These are phyloP conservation scores for Sceliomorpha sp. DNA, from an alignment of 2,888 invertebrate species.

Conservation along the genomic window DNA sequence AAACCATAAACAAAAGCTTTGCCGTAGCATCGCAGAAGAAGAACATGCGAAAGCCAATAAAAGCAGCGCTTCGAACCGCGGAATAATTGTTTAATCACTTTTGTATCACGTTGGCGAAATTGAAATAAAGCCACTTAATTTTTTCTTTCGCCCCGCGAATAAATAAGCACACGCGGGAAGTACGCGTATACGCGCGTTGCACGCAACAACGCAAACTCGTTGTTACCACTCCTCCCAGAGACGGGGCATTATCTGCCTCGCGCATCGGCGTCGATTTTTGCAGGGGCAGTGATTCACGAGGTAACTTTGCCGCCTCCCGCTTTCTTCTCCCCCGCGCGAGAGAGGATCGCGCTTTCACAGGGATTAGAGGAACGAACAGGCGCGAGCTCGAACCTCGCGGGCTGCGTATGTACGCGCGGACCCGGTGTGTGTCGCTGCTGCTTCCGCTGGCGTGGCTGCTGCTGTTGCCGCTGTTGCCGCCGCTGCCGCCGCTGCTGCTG, in stretches of 20 bases:
- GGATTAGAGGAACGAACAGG: constrained; percentile 33
- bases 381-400: constrained; percentile 26
- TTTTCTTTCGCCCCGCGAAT: constrained; percentile 30
- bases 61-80: too few species aligned
- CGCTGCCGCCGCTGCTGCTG: constrained; percentile 24
- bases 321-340: constrained; percentile 26
- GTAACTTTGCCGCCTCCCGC: constrained; percentile 47
- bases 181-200: constrained; percentile 39
- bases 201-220: constrained; percentile 50
- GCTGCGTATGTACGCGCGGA: constrained; percentile 16
- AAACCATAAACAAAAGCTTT: too few species aligned
- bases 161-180: constrained; percentile 15
- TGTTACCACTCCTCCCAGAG: constrained; percentile 46
- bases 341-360: constrained; percentile 41
- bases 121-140: constrained; percentile 39
- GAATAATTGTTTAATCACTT: constrained; percentile 40
- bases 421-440: background rate
- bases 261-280: constrained; percentile 52
- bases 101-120: constrained; percentile 33
- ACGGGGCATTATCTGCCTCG: constrained; percentile 41
- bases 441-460: too few species aligned
- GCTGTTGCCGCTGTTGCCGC: background rate
- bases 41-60: constrained; percentile 1
- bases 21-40: too few species aligned
- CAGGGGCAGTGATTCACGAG: constrained; percentile 49